Percentiles rank a stretch among this genome's conserved stretches.
phyloP scores from a whole-genome alignment of 2,113 vertebrate genomes.

The Lasiurus borealis region DNA sequence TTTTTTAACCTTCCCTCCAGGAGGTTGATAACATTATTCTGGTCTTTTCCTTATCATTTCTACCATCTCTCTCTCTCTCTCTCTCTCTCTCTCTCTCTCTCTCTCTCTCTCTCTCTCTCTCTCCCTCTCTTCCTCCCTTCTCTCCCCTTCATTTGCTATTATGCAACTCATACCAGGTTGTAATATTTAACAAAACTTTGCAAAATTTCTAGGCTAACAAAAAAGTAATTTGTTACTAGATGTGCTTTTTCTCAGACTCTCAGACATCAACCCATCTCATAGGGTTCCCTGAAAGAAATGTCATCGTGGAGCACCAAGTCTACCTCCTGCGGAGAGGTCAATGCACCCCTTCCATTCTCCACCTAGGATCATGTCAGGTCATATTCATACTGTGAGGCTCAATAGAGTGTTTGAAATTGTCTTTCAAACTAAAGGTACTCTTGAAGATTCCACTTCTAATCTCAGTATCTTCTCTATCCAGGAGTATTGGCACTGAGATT shows the following conservation, averaged over 20 bases:
- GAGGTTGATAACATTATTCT: not conserved
- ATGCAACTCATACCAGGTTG: not conserved
- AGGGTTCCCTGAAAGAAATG: not conserved
- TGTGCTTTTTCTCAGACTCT: not conserved
- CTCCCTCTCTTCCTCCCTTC: too few species aligned
- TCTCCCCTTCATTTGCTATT: not conserved
- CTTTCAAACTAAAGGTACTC: not conserved
- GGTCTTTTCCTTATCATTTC: not conserved
- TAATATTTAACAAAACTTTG: not conserved
- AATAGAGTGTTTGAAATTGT: not conserved
- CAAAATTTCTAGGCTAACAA: not conserved
- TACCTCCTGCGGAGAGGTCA: not conserved
- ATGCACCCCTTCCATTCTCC: rapidly evolving
- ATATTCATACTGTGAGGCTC: too few species aligned
- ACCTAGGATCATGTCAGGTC: not conserved
- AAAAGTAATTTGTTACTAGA: not conserved
- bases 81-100: too few species aligned
- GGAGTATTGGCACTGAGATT: not conserved
- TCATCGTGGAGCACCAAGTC: not conserved
- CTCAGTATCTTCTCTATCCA: not conserved
- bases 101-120: too few species aligned
- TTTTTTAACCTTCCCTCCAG: not conserved
- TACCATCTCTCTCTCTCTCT: too few species aligned
- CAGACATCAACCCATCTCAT: not conserved
- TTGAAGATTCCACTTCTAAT: not conserved